Conservation (phyloP, 2,888 invertebrate genomes). For the Torymus texanus region DNA sequence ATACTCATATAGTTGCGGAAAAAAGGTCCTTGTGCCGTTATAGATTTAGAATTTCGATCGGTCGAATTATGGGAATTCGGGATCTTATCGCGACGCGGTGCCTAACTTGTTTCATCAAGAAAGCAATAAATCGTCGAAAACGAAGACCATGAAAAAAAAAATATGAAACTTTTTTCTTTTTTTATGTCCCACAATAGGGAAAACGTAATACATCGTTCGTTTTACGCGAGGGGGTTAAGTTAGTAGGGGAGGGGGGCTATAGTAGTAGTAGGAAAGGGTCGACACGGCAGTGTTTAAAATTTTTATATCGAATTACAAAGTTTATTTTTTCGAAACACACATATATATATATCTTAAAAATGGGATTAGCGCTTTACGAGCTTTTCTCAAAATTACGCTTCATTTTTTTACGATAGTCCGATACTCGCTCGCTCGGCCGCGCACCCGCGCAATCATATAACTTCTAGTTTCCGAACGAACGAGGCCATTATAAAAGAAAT, state of each 20-base stretch:
- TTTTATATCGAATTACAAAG: constrained; percentile 4
- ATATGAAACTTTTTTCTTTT: constrained; percentile 5
- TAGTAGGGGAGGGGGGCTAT: too few species aligned
- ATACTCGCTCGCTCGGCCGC: background rate
- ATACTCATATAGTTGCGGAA: too few species aligned
- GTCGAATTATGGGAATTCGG: too few species aligned
- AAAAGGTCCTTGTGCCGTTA: too few species aligned
- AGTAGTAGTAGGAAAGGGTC: too few species aligned
- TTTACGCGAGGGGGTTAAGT: too few species aligned
- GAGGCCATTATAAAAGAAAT: constrained; percentile 37
- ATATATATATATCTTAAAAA: constrained; percentile 13
- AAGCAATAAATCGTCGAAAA: too few species aligned
- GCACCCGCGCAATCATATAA: constrained; percentile 25
- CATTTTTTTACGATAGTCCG: constrained; percentile 34
- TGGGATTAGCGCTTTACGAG: constrained; percentile 39
- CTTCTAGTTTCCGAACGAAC: constrained; percentile 27
- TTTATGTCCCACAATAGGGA: constrained; percentile 9
- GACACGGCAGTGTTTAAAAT: constrained; percentile 1
- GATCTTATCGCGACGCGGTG: too few species aligned
- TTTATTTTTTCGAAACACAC: constrained; percentile 30
- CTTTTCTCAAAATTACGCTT: constrained; percentile 43
- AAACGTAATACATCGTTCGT: background rate
- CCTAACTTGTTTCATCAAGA: too few species aligned
- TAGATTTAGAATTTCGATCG: too few species aligned
- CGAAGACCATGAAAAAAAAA: too few species aligned